Conservation (phyloP, 1,140 invertebrate species). For the Ceratina calcarata region DNA sequence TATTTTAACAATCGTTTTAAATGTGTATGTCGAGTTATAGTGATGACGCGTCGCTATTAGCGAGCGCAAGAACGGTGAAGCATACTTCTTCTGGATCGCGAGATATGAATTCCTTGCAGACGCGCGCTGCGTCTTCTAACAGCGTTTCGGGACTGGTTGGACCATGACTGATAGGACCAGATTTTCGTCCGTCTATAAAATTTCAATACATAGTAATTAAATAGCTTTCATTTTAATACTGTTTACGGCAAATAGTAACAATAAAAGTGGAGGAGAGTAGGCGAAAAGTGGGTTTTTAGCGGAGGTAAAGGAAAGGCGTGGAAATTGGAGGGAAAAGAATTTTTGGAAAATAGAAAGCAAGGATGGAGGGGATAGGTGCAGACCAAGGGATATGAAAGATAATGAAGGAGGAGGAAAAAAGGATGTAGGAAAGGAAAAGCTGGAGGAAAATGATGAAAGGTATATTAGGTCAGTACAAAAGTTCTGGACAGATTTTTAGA, state of each 20-base stretch:
- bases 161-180: constrained; percentile 92
- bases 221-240: constrained; percentile 1
- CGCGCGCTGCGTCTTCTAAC: constrained; percentile 88
- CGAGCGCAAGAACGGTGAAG: constrained; percentile 90
- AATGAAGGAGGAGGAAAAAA: no score
- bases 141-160: constrained; percentile 87
- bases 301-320: no score
- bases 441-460: no score
- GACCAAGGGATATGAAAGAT: no score
- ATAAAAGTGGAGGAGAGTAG: no score
- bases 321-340: no score
- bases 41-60: constrained; percentile 75
- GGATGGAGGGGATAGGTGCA: no score
- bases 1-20: constrained; percentile 39
- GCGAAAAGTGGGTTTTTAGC: no score
- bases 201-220: constrained; percentile 6
- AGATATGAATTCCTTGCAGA: constrained; percentile 91
- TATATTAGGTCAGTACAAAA: no score
- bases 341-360: no score
- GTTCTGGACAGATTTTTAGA: no score
- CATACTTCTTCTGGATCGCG: constrained; percentile 91
- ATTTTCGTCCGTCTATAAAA: constrained; percentile 90
- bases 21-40: constrained; percentile 13
- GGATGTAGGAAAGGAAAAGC: no score
- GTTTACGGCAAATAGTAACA: neutral